Percentiles rank a stretch among this genome's conserved stretches.
Conservation (phyloP, 2,888 invertebrate genomes). For the Clanis bilineata region DNA sequence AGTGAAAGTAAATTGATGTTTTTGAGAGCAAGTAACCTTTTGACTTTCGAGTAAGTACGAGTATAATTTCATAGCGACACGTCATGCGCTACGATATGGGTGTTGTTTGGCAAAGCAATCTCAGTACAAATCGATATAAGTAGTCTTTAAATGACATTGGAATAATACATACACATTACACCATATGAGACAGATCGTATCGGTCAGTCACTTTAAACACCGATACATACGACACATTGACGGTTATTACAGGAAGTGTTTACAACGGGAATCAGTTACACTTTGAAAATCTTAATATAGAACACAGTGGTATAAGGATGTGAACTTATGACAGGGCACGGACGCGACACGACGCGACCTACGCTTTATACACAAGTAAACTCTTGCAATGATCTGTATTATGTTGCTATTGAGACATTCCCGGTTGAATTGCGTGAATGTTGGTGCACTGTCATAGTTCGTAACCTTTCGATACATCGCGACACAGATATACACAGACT, state of each 20-base stretch:
- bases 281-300: not conserved
- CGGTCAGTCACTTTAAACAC: not conserved
- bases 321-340: slow-evolving; percentile 12
- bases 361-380: not conserved
- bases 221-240: slow-evolving; percentile 10
- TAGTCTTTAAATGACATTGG: not conserved
- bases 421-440: not conserved
- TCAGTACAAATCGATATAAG: not conserved
- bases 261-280: slow-evolving; percentile 1
- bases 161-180: not conserved
- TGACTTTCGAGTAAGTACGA: too few relatives aligned
- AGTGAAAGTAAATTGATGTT: too few relatives aligned
- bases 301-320: slow-evolving; percentile 1
- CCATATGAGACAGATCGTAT: not conserved
- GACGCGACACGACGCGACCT: not conserved
- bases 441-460: slow-evolving; percentile 9
- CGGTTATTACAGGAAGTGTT: slow-evolving; percentile 2
- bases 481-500: not conserved
- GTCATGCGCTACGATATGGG: too few relatives aligned
- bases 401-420: not conserved
- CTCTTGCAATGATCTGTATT: not conserved
- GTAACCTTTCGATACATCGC: not conserved
- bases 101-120: too few relatives aligned
- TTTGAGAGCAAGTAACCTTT: too few relatives aligned
- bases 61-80: too few relatives aligned